Base-by-base conservation (phyloP, 2,113 vertebrate species). In the Thinocorus orbignyianus region DNA sequence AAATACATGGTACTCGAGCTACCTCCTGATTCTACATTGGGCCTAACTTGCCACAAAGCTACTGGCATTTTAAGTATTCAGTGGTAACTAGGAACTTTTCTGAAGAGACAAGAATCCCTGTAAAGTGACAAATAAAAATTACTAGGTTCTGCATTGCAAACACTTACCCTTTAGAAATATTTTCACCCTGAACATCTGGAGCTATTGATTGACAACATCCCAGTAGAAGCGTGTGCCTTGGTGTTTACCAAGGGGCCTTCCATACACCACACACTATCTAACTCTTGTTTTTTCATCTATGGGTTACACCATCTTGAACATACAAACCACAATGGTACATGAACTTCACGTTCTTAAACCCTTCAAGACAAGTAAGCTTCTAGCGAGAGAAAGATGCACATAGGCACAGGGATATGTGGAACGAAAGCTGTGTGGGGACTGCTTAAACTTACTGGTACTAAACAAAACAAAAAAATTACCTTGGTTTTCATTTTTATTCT, bases 201-300 rank as follows among this genome's bases (percentile, higher is more conserved):
- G 33, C 85, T 70, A 16, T 9, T n/a, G 42, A 58, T 5, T 3
- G 3, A 24, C 17, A 82, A 49, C 60, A 86, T 13, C 48, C 39
- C 52, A 78, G 24, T 3, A 13, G 0, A 17, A 2, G 8, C 0
- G 4, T 11, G 20, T 72, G 73, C 35, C 41, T 22, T 12, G 12
- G 8, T 6, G 24, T 26, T 44, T 52, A 52, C 25, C 65, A 39
- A 69, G 28, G 31, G 24, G 39, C 35, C 18, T 73, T 80, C 62
- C 51, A 30, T 20, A 42, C 66, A 17, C 1, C 7, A 71, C 31
- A 49, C 30, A 30, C 6, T 7, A 44, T 2, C 37, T 48, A 35
- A 26, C 31, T n/a, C 54, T 14, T 4, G 6, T 1, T 73, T 54
- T 73, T 78, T 41, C 61, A 46, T 17, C 24, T 60, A 35, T 24